phyloP scores from a whole-genome alignment of 2,113 vertebrate species.

The Pygoscelis antarcticus region DNA sequence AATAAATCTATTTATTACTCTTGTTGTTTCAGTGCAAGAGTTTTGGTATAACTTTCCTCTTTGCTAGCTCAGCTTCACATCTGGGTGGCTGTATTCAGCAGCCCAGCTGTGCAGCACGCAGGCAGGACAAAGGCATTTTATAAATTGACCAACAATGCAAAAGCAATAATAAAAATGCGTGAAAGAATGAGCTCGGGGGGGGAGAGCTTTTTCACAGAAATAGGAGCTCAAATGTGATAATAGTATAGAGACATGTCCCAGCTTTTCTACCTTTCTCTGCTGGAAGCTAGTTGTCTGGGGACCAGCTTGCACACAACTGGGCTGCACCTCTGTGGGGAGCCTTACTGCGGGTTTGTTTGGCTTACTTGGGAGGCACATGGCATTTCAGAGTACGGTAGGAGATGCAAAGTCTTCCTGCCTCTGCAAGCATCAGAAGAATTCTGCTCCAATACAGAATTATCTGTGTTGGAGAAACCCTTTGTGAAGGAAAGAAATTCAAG shows the following conservation, averaged over 20 bases:
- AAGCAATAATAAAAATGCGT: not conserved
- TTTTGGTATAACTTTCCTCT: not conserved
- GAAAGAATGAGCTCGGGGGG: not conserved
- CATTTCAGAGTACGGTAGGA: not conserved
- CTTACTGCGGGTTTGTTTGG: not conserved
- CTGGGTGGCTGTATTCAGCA: not conserved
- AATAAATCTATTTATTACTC: not conserved
- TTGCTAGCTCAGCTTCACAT: not conserved
- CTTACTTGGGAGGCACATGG: not conserved
- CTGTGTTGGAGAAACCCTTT: not conserved
- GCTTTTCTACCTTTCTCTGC: not conserved
- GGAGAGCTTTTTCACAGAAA: not conserved
- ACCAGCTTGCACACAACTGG: not conserved
- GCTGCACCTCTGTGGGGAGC: not conserved
- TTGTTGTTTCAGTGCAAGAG: not conserved
- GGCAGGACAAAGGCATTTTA: not conserved
- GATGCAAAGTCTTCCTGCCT: not conserved
- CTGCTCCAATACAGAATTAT: not conserved
- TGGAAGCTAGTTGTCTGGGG: not conserved
- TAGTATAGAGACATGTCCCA: not conserved
- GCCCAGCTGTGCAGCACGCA: not conserved
- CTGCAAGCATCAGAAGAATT: not conserved
- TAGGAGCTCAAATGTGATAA: not conserved
- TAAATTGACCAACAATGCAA: not conserved
- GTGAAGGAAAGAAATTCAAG: not conserved